Conservation (phyloP, 2,797 vertebrate species). For the Eidolon dupreanum region DNA sequence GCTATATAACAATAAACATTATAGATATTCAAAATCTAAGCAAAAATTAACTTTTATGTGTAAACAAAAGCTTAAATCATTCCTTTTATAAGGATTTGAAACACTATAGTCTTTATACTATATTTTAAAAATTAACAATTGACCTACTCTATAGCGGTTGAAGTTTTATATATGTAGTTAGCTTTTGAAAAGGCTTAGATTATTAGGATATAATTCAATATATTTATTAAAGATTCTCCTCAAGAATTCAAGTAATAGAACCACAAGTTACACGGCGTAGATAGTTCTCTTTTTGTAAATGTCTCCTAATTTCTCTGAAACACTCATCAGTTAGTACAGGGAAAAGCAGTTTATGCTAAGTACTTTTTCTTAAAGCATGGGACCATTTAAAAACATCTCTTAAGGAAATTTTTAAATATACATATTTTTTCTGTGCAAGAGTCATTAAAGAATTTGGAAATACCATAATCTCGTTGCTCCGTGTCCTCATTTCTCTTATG, state of each 20-base stretch:
- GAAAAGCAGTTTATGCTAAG: background rate
- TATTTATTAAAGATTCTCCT: background rate
- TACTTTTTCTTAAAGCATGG: background rate
- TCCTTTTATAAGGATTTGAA: background rate
- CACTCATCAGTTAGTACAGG: background rate
- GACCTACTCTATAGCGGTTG: background rate
- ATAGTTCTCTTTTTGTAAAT: background rate
- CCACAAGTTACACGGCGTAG: background rate
- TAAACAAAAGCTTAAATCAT: background rate
- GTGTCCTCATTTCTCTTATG: background rate
- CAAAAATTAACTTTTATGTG: background rate
- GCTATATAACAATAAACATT: background rate
- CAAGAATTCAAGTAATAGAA: background rate
- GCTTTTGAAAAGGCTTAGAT: background rate
- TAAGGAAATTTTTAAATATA: background rate
- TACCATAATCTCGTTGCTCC: background rate
- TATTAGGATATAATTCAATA: background rate
- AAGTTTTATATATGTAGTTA: background rate
- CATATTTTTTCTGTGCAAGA: background rate
- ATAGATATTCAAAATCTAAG: background rate
- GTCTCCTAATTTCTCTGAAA: background rate
- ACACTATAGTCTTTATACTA: background rate
- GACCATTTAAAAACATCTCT: background rate
- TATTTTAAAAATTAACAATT: background rate
- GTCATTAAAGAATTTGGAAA: background rate